A percentile compares a stretch with the other conserved stretches of the same genome.
Conservation (phyloP, 2,888 invertebrate species). For the Paralinhomoeus sp. region DNA sequence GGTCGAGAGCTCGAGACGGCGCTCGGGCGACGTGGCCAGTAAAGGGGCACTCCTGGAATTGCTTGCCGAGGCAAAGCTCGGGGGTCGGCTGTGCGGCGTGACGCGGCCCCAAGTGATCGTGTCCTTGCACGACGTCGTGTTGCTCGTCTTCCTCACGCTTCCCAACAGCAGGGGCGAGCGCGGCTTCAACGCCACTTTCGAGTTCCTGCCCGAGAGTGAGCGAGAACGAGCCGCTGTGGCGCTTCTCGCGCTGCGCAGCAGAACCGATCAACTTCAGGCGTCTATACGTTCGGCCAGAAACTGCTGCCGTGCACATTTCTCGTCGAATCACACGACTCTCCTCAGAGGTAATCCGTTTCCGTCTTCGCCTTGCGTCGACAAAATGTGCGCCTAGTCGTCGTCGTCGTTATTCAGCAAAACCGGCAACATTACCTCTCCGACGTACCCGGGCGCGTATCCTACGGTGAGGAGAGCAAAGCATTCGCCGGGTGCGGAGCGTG, state of each 20-base stretch:
- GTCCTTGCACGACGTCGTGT: slow-evolving; percentile 25
- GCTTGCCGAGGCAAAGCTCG: slow-evolving; percentile 15
- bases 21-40: slow-evolving; percentile 25
- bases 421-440: slow-evolving; percentile 76
- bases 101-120: slow-evolving; percentile 27
- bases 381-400: too few relatives aligned
- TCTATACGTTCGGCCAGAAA: too few relatives aligned
- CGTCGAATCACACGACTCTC: too few relatives aligned
- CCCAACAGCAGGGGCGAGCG: slow-evolving; percentile 20
- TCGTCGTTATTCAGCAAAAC: too few relatives aligned
- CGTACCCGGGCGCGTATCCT: slow-evolving; percentile 96
- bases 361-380: too few relatives aligned
- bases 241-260: too few relatives aligned
- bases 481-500: too few relatives aligned
- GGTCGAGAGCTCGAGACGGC: slow-evolving; percentile 12
- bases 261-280: too few relatives aligned
- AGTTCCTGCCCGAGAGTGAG: slow-evolving; percentile 28
- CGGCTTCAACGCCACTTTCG: slow-evolving; percentile 26
- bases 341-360: too few relatives aligned
- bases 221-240: too few relatives aligned
- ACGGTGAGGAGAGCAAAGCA: slow-evolving; percentile 3
- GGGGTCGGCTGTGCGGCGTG: slow-evolving; percentile 32
- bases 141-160: slow-evolving; percentile 29
- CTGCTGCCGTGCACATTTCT: too few relatives aligned
- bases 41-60: too few relatives aligned